phyloP scores from a whole-genome alignment of 2,113 vertebrate genomes.

The Gila orcuttii region DNA sequence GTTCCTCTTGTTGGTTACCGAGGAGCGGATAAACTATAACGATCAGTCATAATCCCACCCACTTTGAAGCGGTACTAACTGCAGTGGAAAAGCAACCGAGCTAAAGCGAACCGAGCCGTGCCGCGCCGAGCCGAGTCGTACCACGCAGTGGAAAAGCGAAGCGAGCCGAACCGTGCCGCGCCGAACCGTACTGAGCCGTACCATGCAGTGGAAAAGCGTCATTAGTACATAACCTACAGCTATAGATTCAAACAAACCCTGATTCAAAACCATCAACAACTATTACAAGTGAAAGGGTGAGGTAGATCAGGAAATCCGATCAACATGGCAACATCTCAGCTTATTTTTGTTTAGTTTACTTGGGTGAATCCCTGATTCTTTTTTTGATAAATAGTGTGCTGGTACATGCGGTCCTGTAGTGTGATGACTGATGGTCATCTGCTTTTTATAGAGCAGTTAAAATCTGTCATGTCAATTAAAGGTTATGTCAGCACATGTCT shows the following conservation, averaged over 20 bases:
- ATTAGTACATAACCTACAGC: background rate
- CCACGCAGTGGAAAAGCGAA: too few species aligned
- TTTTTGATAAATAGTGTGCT: background rate
- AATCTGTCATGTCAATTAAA: background rate
- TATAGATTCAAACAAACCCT: background rate
- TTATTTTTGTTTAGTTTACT: background rate
- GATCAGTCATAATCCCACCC: too few species aligned
- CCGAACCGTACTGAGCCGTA: too few species aligned
- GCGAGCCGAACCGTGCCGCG: too few species aligned
- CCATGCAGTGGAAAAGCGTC: too few species aligned
- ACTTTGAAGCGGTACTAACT: too few species aligned
- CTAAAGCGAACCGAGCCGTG: too few species aligned
- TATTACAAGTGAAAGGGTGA: background rate
- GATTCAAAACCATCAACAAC: background rate
- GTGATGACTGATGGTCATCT: background rate
- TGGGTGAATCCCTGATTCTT: background rate
- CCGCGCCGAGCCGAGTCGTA: too few species aligned
- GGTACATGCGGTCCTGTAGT: background rate
- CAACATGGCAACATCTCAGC: background rate
- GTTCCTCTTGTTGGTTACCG: too few species aligned
- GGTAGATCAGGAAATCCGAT: background rate
- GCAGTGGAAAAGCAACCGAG: too few species aligned
- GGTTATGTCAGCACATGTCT: background rate
- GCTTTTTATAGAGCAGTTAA: background rate
- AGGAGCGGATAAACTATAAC: too few species aligned